phyloP scores from a whole-genome alignment of 2,888 invertebrate species.

The Hemicrepidius hirtus region DNA sequence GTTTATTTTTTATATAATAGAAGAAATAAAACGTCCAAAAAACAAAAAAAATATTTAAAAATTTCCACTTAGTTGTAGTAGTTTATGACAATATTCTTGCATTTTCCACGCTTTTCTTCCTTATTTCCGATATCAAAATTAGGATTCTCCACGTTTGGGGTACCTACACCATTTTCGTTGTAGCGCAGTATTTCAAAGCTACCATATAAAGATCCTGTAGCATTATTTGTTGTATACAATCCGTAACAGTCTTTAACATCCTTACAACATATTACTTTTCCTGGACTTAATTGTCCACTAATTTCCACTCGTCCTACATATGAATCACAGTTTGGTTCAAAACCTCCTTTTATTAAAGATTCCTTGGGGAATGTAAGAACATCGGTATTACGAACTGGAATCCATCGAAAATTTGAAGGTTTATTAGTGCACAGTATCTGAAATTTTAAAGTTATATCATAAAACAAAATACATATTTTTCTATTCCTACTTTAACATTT shows the following conservation, averaged over 20 bases:
- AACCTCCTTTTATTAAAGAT: neutral
- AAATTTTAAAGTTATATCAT: no score
- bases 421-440: neutral
- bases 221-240: neutral
- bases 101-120: no score
- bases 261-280: slow-evolving; percentile 8
- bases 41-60: no score
- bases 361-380: no score
- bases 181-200: neutral
- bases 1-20: no score
- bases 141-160: no score
- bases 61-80: no score
- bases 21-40: no score
- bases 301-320: neutral
- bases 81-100: no score
- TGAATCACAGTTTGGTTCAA: neutral
- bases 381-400: neutral
- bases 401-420: neutral
- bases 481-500: slow-evolving; percentile 4
- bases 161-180: no score
- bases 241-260: neutral
- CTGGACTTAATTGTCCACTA: neutral
- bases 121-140: no score
- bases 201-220: neutral
- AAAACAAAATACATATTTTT: neutral